phyloP scores from a whole-genome alignment of 2,888 invertebrate genomes.

The Halictus quadricinctus region DNA sequence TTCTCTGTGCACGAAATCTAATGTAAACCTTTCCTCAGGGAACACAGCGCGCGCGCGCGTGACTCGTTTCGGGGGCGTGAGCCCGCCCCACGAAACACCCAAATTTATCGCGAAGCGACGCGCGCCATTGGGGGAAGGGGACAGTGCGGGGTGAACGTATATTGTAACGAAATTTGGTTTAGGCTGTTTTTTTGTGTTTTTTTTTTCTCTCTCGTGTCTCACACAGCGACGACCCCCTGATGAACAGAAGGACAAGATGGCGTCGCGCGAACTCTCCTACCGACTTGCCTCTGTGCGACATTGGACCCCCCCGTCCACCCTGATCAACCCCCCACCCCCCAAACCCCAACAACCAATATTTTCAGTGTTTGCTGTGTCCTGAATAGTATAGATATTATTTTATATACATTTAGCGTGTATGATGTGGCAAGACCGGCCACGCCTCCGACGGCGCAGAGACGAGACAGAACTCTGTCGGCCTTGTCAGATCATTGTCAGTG shows the following conservation, averaged over 20 bases:
- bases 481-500: slow-evolving; percentile 77
- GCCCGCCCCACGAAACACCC: background rate
- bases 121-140: slow-evolving; percentile 8
- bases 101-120: background rate
- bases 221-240: background rate
- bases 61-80: slow-evolving; percentile 18
- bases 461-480: slow-evolving; percentile 51
- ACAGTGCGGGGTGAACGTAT: slow-evolving; percentile 2
- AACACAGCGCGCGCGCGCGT: background rate
- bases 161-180: background rate
- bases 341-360: slow-evolving; percentile 69
- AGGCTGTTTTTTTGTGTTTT: background rate
- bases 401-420: slow-evolving; percentile 71
- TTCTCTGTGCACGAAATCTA: slow-evolving; percentile 76
- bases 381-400: slow-evolving; percentile 79
- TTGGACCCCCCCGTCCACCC: slow-evolving; percentile 66
- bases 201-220: background rate
- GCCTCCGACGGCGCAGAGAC: slow-evolving; percentile 19
- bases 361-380: slow-evolving; percentile 80
- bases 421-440: slow-evolving; percentile 77
- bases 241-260: slow-evolving; percentile 2
- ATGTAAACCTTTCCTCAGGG: slow-evolving; percentile 79
- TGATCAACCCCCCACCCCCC: slow-evolving; percentile 66
- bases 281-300: slow-evolving; percentile 63
- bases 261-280: slow-evolving; percentile 55